Base-by-base conservation (phyloP, 1,140 invertebrate species). In the Drosophila navojoa region DNA sequence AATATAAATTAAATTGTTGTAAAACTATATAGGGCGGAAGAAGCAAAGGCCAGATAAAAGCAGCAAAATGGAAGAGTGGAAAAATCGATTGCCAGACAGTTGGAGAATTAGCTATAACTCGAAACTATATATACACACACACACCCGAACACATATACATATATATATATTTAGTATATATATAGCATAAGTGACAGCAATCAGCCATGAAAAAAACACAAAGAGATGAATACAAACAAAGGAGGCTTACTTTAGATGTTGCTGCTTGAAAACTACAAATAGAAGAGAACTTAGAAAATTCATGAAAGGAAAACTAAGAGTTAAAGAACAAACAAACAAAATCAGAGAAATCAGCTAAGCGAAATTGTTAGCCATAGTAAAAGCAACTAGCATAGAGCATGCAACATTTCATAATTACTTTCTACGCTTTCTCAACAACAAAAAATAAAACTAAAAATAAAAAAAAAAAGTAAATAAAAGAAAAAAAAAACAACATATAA, bases 151-250 rank as follows among this genome's bases (percentile, higher is more conserved):
- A 55, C 35, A 32, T 27, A 57, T 27, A 42, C 15, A 49, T 13
- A 25, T 47, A 49, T 25, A 55, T 55, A 35, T 32, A 32, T 32
- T 7, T 32, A 32, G 32, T 42, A 57, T 42, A 53, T 63, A 57
- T 44, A 42, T 74, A 67, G 67, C 42, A 45, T 77, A 80, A 73
- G 44, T 61, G 66, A 60, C 68, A 74, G 72, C 66, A 86, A 69
- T 78, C 71, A 86, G 71, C 62, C 74, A 75, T 71, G 77, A 81
- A 62, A 47, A 40, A 22, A n/a, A n/a, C n/a, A 22, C 19, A 22
- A 22, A 22, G 19, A 49, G 25, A 66, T 60, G 42, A 16, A 59
- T 42, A 29, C 13, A 19, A 35, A 32, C 5, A 10, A 32, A 64
- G 57, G 59, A 53, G 50, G 59, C 49, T 64, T 71, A 79, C 67